Conservation (phyloP, 2,797 vertebrate species). For the Lophotriccus pileatus region DNA sequence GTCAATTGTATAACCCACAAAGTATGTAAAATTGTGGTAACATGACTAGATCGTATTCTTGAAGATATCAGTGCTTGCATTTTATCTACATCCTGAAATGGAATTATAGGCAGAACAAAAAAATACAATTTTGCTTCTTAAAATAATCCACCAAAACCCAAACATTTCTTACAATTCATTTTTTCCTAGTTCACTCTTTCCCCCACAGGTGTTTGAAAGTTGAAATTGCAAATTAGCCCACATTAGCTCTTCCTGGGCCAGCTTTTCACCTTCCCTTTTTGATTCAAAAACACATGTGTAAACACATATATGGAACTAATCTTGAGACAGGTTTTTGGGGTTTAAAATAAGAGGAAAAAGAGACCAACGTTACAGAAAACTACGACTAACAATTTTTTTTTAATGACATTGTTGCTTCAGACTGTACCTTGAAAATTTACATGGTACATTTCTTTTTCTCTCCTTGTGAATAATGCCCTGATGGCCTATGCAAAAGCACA, state of each 20-base stretch:
- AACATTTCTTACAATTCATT: neutral
- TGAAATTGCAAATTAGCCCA: neutral
- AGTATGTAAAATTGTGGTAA: neutral
- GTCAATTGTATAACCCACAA: neutral
- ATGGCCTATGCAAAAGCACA: neutral
- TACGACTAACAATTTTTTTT: neutral
- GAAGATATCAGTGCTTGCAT: neutral
- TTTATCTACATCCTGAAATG: neutral
- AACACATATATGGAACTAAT: neutral
- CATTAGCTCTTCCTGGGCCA: neutral
- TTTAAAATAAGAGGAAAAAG: neutral
- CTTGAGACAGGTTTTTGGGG: neutral
- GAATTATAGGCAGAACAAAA: neutral
- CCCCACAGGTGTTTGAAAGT: neutral
- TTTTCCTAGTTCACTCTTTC: neutral
- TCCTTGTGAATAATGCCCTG: neutral
- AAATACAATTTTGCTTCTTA: neutral
- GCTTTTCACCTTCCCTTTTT: neutral
- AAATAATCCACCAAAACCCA: neutral
- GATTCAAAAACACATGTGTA: neutral
- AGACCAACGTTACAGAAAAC: neutral
- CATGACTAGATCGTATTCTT: neutral
- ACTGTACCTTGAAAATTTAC: neutral
- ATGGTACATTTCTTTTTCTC: rapidly evolving
- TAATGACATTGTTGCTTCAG: neutral